phyloP scores from a whole-genome alignment of 37 sponge, comb jelly and placozoan genomes.

The Tethya wilhelma region DNA sequence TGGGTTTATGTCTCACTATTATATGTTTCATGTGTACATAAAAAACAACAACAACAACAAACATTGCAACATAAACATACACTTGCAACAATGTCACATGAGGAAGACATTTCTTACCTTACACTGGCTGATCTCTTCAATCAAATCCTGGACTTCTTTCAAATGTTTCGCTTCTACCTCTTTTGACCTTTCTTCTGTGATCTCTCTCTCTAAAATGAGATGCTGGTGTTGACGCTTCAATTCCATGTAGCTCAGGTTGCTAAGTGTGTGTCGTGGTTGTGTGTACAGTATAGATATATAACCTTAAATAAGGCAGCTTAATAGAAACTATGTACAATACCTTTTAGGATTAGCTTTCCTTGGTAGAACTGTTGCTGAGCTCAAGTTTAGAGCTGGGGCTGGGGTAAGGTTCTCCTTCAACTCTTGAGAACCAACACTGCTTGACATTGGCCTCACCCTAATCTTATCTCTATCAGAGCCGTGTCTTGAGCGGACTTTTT shows the following conservation, averaged over 20 bases:
- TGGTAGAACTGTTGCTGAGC: background rate
- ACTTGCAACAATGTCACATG: no score
- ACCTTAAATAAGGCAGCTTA: no score
- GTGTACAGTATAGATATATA: background rate
- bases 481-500: no score
- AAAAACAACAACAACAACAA: background rate
- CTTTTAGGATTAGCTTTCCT: slow-evolving; percentile 2
- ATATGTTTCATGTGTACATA: no score
- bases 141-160: background rate
- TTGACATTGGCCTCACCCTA: background rate
- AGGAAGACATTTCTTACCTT: slow-evolving; percentile 21
- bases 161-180: slow-evolving; percentile 2
- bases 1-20: no score
- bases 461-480: no score
- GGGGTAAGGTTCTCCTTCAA: slow-evolving; percentile 9
- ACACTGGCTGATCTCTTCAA: slow-evolving; percentile 17
- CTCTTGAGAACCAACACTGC: background rate
- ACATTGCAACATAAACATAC: background rate
- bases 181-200: background rate
- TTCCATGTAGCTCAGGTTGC: slow-evolving; percentile 57
- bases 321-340: no score
- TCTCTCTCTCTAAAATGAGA: slow-evolving; percentile 4
- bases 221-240: slow-evolving; percentile 43
- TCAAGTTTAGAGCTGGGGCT: background rate
- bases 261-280: background rate